These are phyloP conservation scores for Anastrepha ludens DNA, from an alignment of 1,140 invertebrate species.

Conservation along the genomic window DNA sequence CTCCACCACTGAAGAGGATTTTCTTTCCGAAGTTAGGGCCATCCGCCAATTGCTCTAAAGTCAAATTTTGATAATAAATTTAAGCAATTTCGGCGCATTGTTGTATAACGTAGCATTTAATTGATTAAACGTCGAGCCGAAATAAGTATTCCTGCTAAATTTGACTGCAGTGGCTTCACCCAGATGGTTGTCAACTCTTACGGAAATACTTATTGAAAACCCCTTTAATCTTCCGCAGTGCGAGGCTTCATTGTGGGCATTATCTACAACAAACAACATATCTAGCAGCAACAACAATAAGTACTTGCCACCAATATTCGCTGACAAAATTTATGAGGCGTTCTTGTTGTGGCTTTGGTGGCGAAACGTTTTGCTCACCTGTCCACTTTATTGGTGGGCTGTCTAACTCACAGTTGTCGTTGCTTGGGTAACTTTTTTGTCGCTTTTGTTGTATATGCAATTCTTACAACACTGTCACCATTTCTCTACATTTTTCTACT, in stretches of 20 bases:
- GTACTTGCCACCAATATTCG: conserved; percentile 21
- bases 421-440: neutral
- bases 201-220: neutral
- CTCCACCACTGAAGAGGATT: too few species aligned
- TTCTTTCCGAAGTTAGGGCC: too few species aligned
- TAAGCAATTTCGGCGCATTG: too few species aligned
- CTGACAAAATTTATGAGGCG: conserved; percentile 34
- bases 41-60: too few species aligned
- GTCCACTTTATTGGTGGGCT: neutral
- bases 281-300: neutral
- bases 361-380: conserved; percentile 22
- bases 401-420: conserved; percentile 6
- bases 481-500: neutral
- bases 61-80: too few species aligned
- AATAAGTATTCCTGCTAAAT: too few species aligned
- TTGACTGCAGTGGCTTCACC: too few species aligned
- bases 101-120: too few species aligned
- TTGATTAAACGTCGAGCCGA: too few species aligned
- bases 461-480: neutral
- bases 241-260: neutral
- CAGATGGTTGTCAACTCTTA: too few species aligned
- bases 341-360: conserved; percentile 45
- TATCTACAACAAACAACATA: neutral
- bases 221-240: neutral
- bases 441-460: neutral